Evolutionary conservation across 2,888 invertebrate species (phyloP), one percentile per base, ranked within the genome.

Genomic region (Andrena marginata): DNA sequence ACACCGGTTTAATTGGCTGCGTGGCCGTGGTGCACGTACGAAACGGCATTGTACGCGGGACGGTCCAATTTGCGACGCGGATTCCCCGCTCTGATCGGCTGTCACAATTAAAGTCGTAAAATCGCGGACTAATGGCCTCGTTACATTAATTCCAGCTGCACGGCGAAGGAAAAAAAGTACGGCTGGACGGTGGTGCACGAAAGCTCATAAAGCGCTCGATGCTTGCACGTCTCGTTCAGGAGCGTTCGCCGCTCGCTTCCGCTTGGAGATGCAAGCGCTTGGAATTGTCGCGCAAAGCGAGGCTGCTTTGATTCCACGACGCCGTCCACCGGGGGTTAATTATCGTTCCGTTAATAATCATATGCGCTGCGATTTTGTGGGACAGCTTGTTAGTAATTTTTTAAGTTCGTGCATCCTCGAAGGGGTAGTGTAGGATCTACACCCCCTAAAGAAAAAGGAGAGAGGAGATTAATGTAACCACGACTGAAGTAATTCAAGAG

Each of bases 51-150:
- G 83, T 85, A 35, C 74, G 79, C 63, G 56, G 77, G 74, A 82
- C 74, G 85, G 80, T 83, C 85, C 87, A 87, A 88, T 88, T 88
- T 88, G 88, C 85, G 84, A 74, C 81, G 68, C 65, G 77, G 77
- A 76, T 76, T 76, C 74, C 35, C 26, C 79, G 70, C 65, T 68
- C 78, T 77, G 80, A 76, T 79, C 87, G 84, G 85, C 86, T 85
- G 87, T 89, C 88, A 87, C 90, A 90, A 92, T 91, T 89, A 89
- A 89, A 89, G 85, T 86, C 88, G 81, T 90, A 89, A 91, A 90
- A 90, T 89, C 87, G 77, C 81, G 72, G 77, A 89, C 86, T 90
- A 91, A 91, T 89, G 86, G 88, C 88, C 88, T 87, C 87, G 85
- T 89, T 90, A 90, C 89, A 89, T 89, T 88, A 89, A 89, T 91